phyloP scores from a whole-genome alignment of 2,113 vertebrate species.

The Mobula hypostoma region DNA sequence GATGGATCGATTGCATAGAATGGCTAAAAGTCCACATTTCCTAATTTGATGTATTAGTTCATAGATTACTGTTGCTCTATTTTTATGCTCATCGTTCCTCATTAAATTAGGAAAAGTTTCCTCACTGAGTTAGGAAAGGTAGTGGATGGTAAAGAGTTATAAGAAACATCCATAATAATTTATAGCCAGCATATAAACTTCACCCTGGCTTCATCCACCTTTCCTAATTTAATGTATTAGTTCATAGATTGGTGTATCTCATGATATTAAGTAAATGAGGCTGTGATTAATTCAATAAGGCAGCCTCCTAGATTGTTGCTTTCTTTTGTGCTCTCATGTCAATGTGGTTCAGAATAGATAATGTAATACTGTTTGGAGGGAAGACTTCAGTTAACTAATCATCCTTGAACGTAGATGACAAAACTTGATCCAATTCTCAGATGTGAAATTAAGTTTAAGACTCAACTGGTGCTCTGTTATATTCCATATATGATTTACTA shows the following conservation, averaged over 20 bases:
- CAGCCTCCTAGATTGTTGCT: background rate
- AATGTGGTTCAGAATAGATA: background rate
- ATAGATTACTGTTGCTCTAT: no score
- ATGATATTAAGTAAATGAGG: background rate
- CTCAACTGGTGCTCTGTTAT: background rate
- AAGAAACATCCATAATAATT: no score
- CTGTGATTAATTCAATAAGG: background rate
- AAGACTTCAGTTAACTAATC: background rate
- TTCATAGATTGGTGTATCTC: background rate
- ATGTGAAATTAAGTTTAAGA: background rate
- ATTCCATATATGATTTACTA: background rate
- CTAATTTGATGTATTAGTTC: no score
- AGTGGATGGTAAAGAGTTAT: no score
- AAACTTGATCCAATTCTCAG: background rate
- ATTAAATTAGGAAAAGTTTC: no score
- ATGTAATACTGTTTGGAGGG: background rate
- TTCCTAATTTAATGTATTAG: background rate
- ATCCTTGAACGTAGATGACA: background rate
- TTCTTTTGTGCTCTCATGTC: background rate
- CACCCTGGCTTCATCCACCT: no score
- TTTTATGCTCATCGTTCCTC: no score
- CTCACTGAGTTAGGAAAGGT: no score
- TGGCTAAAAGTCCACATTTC: no score
- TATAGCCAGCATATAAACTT: no score
- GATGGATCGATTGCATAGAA: background rate